These are phyloP conservation scores for Hydroisotoma schaefferi DNA, from an alignment of 2,888 invertebrate species.

Conservation along the genomic window DNA sequence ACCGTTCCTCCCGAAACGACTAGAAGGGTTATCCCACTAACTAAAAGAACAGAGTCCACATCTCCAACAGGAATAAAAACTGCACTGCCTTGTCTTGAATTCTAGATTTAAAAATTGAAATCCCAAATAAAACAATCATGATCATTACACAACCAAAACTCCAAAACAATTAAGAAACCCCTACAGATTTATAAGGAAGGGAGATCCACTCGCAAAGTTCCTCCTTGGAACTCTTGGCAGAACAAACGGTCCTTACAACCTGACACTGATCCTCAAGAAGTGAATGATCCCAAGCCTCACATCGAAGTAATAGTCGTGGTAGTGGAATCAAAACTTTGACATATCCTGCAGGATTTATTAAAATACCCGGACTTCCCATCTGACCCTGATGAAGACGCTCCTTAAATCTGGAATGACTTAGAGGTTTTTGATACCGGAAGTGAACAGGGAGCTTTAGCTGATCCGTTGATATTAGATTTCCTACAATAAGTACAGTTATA, in stretches of 20 bases:
- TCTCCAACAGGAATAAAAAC: slow-evolving; percentile 47
- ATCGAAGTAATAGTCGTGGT: slow-evolving; percentile 46
- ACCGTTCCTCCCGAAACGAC: slow-evolving; percentile 39
- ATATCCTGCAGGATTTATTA: slow-evolving; percentile 51
- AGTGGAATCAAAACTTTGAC: slow-evolving; percentile 42
- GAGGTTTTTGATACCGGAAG: slow-evolving; percentile 56
- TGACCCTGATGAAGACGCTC: slow-evolving; percentile 28
- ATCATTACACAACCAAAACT: neutral
- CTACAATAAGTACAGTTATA: no score
- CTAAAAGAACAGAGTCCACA: slow-evolving; percentile 34
- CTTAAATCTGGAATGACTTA: slow-evolving; percentile 50
- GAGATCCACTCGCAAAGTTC: slow-evolving; percentile 53
- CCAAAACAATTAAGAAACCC: slow-evolving; percentile 30
- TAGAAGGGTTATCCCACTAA: slow-evolving; percentile 35
- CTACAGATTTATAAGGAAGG: slow-evolving; percentile 54
- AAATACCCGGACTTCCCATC: slow-evolving; percentile 27
- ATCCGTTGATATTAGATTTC: slow-evolving; percentile 44
- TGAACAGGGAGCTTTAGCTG: slow-evolving; percentile 53
- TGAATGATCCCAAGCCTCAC: slow-evolving; percentile 47
- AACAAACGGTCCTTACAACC: slow-evolving; percentile 52
- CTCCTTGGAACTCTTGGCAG: slow-evolving; percentile 43
- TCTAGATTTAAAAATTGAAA: slow-evolving; percentile 34
- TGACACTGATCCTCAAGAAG: slow-evolving; percentile 50
- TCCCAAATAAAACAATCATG: no score
- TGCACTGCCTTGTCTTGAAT: slow-evolving; percentile 43